Conservation (phyloP, 2,888 invertebrate genomes). For the Brachynemurus nebulosus region DNA sequence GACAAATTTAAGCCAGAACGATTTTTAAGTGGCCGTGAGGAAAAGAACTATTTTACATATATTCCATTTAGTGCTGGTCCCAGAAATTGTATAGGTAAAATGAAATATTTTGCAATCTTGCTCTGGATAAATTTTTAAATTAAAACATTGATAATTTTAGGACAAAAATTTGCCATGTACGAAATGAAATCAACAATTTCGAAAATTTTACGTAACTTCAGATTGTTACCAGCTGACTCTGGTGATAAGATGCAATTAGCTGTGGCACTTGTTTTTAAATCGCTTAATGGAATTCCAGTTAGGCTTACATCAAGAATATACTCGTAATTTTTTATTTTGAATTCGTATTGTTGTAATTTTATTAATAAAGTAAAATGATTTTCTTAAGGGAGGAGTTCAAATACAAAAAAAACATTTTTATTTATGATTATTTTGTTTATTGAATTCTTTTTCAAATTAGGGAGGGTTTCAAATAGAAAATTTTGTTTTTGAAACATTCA, state of each 20-base stretch:
- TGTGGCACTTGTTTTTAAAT: constrained; percentile 3
- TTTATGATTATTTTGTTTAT: no score
- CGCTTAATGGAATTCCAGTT: constrained; percentile 25
- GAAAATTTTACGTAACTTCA: background rate
- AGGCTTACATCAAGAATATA: constrained; percentile 17
- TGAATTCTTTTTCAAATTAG: no score
- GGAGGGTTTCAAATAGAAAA: no score
- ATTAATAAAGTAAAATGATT: no score
- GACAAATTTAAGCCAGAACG: constrained; percentile 2
- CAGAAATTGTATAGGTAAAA: constrained; percentile 9
- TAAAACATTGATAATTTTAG: constrained; percentile 1
- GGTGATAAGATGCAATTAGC: background rate
- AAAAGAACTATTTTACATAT: background rate
- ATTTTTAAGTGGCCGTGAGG: background rate
- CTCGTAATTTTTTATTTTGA: no score
- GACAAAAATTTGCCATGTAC: constrained; percentile 7
- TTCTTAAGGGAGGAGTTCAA: no score
- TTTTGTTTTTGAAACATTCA: no score
- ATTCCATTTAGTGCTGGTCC: constrained; percentile 6
- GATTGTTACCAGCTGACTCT: background rate
- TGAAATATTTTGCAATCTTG: no score
- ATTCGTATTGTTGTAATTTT: no score
- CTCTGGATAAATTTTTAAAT: background rate
- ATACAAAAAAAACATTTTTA: no score
- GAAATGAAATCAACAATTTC: constrained; percentile 7